Conservation (phyloP, 1,140 invertebrate species). For the Hormaphis cornu region DNA sequence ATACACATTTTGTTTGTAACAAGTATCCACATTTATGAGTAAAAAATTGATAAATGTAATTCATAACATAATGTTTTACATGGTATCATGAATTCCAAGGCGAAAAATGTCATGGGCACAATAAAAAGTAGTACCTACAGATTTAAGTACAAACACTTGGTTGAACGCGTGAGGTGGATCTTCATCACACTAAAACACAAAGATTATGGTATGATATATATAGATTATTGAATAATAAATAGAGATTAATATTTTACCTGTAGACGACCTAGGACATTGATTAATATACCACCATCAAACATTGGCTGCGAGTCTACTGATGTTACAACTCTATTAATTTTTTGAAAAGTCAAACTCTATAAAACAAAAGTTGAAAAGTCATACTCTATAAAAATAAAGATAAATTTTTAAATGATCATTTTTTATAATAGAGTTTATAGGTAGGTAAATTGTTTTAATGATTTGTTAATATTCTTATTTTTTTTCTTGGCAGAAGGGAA, state of each 20-base stretch:
- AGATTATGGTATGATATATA: background rate
- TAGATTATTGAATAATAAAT: background rate
- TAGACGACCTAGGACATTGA: constrained; percentile 84
- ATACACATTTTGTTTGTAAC: background rate
- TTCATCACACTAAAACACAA: constrained; percentile 71
- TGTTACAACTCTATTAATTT: constrained; percentile 82
- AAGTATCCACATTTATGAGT: background rate
- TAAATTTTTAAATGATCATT: too few species aligned
- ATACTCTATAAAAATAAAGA: too few species aligned
- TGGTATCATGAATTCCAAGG: constrained; percentile 75
- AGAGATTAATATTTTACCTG: constrained; percentile 55
- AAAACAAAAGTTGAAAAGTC: constrained; percentile 45
- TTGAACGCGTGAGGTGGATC: constrained; percentile 84
- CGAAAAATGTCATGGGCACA: constrained; percentile 89
- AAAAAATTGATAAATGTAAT: background rate
- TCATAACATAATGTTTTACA: constrained; percentile 44
- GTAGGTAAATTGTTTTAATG: too few species aligned
- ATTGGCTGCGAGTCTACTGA: constrained; percentile 91
- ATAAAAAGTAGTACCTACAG: constrained; percentile 70
- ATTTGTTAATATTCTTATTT: too few species aligned
- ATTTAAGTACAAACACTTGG: constrained; percentile 83
- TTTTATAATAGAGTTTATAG: too few species aligned
- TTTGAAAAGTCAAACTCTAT: constrained; percentile 79
- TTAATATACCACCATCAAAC: constrained; percentile 87
- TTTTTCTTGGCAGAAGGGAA: too few species aligned